Evolutionary conservation across 2,113 vertebrate species (phyloP), one percentile per base, ranked within the genome.

Genomic region (Campylomormyrus numenius): DNA sequence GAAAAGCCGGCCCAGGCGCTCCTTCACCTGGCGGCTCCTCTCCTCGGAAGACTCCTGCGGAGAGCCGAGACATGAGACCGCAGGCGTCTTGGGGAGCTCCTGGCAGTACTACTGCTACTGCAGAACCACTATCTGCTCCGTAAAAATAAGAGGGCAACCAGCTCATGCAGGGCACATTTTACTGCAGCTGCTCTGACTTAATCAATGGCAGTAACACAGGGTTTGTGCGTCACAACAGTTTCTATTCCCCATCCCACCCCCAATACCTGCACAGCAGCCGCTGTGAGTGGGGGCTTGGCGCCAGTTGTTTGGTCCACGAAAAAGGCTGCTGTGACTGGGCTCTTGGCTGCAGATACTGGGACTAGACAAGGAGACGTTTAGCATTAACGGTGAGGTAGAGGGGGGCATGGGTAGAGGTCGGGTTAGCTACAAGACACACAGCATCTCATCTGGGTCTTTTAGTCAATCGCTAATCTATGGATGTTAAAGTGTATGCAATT

Each of bases 21-120:
- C 98, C 92, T 96, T 98, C 80, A 96, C 50, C 86, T 97, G 96
- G 5, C 95, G 95, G 70, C 90, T 95, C 94, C 97, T 98, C 90
- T 99, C 98, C 93, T 99, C 98, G 0, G 93, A 95, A 0, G 97
- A 95, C 92, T 97, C 97, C 97, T 98, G 93, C 19, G 56, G 50
- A 88, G 89, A 93, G n/a, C 92, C 50, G 91, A 91, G 90, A 39
- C 42, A 42, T 45, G 1, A 89, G 10, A 85, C 10, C 17, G 39
- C n/a, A 13, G n/a, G 85, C 85, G 53, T 53, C 24, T 39, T 4
- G 6, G 70, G 4, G 31, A 77, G 31, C 70, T 35, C 11, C 27
- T 15, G 31, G 70, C 3, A 19, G 35, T 2, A 39, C 5, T 0
- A 19, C 3, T 1, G 39, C 31, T 35, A 39, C 66, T 53, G 11